Percentiles rank a stretch among this genome's conserved stretches.
Evolutionary conservation across 2,888 invertebrate genomes (phyloP).

Genomic region (Ephialtes manifestator): DNA sequence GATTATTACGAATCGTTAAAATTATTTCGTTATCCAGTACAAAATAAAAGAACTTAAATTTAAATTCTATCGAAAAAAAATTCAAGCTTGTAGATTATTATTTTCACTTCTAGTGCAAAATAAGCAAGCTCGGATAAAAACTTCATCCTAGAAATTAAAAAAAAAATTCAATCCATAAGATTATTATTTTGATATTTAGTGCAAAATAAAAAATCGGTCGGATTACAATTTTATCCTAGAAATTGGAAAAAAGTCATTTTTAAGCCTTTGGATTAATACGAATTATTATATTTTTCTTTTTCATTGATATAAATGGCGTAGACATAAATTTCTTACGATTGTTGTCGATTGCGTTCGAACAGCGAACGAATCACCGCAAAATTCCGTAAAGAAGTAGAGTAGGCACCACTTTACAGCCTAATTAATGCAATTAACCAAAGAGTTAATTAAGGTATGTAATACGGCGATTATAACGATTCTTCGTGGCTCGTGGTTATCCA

Average conservation of each 20-base stretch:
- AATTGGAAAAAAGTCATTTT: not conserved
- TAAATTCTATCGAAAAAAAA: not conserved
- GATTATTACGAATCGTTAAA: not conserved
- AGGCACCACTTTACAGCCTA: conserved; percentile 84
- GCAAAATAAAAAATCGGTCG: not conserved
- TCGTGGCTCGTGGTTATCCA: conserved; percentile 75
- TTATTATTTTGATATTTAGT: too few species aligned
- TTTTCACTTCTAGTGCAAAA: too few species aligned
- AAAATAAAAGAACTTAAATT: not conserved
- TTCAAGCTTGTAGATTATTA: not conserved
- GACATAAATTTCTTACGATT: not conserved
- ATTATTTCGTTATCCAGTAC: not conserved
- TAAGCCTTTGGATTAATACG: not conserved
- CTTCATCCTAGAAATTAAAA: too few species aligned
- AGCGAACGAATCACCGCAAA: conserved; percentile 28
- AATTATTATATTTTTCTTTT: not conserved
- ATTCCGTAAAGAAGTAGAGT: conserved; percentile 72
- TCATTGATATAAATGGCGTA: not conserved
- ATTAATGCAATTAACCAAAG: conserved; percentile 83
- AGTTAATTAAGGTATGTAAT: conserved; percentile 84
- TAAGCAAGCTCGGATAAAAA: too few species aligned
- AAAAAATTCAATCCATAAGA: too few species aligned
- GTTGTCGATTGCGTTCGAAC: not conserved
- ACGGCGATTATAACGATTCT: conserved; percentile 81
- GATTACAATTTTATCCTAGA: not conserved